Base-by-base conservation (phyloP, 2,888 invertebrate genomes). In the Stomorhina lunata region DNA sequence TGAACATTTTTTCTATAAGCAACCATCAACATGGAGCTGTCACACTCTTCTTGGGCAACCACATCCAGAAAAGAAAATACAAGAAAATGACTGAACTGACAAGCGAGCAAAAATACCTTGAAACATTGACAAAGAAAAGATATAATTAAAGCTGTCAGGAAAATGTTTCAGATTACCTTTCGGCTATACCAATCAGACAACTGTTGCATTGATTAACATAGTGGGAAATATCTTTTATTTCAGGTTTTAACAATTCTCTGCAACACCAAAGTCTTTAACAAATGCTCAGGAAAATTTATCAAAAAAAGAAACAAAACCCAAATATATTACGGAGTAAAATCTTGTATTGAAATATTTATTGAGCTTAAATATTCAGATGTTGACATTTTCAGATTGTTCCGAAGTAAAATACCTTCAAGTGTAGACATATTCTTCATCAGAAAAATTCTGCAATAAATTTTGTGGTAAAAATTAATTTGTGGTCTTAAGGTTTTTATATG, bases 101-200 rank as follows among this genome's bases (percentile, higher is more conserved):
- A n/a, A n/a, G n/a, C n/a, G n/a, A n/a, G n/a, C n/a, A n/a, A 43
- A 45, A 43, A 59, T 2, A 9, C 7, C 68, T 50, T 37, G 37
- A 68, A 77, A n/a, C 48, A 68, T 50, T 48, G 20, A 59, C 50
- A 50, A 50, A 43, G 50, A 50, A 61, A 29, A 32, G 68, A 59
- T 61, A 50, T 77, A 68, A 68, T 77, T 68, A 61, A 77, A 77
- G 68, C 59, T 77, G 76, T 2, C 59, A 61, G 40, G 15, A 43
- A 50, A 50, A 59, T 66, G 40, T 61, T 2, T 22, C 50, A 59
- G 40, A 68, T 68, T 77, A 50, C 27, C 37, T 61, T 50, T 22
- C 29, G 59, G 68, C 59, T 29, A 61, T 40, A 77, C 43, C 43
- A 50, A 50, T 29, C 68, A 61, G 17, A n/a, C 59, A 77, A 40